Evolutionary conservation across 2,888 invertebrate genomes (phyloP), one percentile per base, ranked within the genome.

Genomic region (Lithophane ornitopus): DNA sequence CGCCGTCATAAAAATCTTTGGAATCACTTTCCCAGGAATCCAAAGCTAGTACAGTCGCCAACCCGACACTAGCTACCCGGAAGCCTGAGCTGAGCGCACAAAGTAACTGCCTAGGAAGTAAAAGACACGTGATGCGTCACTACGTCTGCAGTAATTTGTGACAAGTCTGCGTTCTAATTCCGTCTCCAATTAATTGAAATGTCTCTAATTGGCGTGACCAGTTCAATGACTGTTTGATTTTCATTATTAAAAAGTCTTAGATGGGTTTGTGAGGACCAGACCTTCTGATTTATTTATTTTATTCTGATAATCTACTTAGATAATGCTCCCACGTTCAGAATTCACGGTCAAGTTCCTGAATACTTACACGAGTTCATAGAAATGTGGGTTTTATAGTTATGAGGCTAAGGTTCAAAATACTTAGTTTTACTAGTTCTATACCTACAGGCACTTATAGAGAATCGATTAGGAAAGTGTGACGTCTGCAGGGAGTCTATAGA

Each of bases 341-440:
- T 75, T 82, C 82, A 82, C 71, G 82, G 82, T 83, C 84, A 83
- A 75, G 62, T 66, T 70, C 62, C 61, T 67, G 7, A 70, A 74
- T 68, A 46, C 22, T 34, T 58, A 49, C 41, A 41, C 12, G 1
- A 6, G 14, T 22, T 58, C 68, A 75, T 16, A 12, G 14, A 14
- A 71, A 59, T 56, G n/a, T 69, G 6, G 6, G 22, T 39, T 58
- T 66, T 72, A 62, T 41, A 3, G 0, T 1, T 11, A 3, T 0
- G 28, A 0, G 0, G 0, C 2, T 67, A 79, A 54, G 34, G 69
- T 46, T 72, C 26, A 56, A 22, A 79, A 49, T 71, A n/a, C 22
- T 16, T 22, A 3, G 19, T 34, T 34, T 34, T 34, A 2, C 0
- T 22, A 44, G 44, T n/a, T 56, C 1, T 39, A 49, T 26, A 70